These are phyloP conservation scores for Rhinella marina DNA, from an alignment of 2,797 vertebrate genomes.

Conservation along the genomic window DNA sequence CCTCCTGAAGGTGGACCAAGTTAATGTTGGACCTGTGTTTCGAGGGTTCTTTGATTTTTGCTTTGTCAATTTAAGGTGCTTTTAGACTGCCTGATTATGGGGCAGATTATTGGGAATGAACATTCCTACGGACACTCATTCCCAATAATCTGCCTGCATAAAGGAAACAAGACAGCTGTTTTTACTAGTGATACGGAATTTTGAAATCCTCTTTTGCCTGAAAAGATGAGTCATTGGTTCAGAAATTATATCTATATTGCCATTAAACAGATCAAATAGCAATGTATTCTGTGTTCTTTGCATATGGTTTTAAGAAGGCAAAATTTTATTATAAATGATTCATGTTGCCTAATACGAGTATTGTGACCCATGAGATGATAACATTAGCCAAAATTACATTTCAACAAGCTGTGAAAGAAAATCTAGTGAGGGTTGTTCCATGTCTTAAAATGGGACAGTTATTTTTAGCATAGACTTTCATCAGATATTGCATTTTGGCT, in stretches of 20 bases:
- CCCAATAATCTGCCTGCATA: too few species aligned
- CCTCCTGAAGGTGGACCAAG: too few species aligned
- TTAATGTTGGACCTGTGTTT: too few species aligned
- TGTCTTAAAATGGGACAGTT: constrained; percentile 30
- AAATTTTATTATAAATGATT: constrained; percentile 32
- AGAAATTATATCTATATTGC: constrained; percentile 16
- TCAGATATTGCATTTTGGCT: background rate
- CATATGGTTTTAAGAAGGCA: constrained; percentile 38
- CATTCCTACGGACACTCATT: too few species aligned
- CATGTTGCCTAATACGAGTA: constrained; percentile 24
- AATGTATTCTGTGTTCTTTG: constrained; percentile 31
- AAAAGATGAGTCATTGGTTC: too few species aligned
- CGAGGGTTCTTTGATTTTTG: too few species aligned
- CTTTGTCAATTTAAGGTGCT: too few species aligned
- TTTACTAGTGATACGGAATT: too few species aligned
- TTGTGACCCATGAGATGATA: constrained; percentile 44
- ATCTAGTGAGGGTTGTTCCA: background rate
- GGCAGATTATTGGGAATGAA: too few species aligned
- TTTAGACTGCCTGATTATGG: too few species aligned
- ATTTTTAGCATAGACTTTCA: constrained; percentile 11
- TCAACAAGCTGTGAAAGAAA: constrained; percentile 6
- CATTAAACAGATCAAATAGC: constrained; percentile 39
- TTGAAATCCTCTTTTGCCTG: too few species aligned
- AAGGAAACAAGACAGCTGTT: too few species aligned
- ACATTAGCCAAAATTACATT: constrained; percentile 32